Conservation (phyloP, 2,888 invertebrate genomes). For the Yponomeuta evonymella region DNA sequence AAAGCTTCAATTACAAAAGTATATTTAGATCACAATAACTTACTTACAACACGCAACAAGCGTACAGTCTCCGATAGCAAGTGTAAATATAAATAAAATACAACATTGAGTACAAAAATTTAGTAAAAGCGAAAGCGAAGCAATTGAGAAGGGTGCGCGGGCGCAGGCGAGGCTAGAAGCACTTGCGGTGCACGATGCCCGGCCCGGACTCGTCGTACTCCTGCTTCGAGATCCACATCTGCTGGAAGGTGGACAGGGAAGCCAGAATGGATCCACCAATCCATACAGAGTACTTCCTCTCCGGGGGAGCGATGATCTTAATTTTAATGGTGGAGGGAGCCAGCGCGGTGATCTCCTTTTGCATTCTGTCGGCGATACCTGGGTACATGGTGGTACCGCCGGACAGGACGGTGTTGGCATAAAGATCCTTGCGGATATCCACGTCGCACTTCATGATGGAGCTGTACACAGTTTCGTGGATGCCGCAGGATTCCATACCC, state of each 20-base stretch:
- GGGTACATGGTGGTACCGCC: slow-evolving; percentile 94
- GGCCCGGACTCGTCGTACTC: slow-evolving; percentile 93
- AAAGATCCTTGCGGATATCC: slow-evolving; percentile 95
- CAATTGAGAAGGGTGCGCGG: slow-evolving; percentile 4
- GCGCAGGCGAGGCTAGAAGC: slow-evolving; percentile 68
- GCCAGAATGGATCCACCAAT: slow-evolving; percentile 93
- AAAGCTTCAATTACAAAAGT: slow-evolving; percentile 26
- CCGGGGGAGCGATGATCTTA: slow-evolving; percentile 95
- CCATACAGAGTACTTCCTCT: slow-evolving; percentile 94
- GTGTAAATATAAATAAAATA: slow-evolving; percentile 35
- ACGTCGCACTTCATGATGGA: slow-evolving; percentile 98
- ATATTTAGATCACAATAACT: slow-evolving; percentile 28
- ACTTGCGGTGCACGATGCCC: slow-evolving; percentile 84
- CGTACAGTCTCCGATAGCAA: slow-evolving; percentile 40
- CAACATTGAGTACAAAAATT: slow-evolving; percentile 32
- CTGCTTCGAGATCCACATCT: slow-evolving; percentile 95
- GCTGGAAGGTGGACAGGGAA: slow-evolving; percentile 92
- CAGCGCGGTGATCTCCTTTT: slow-evolving; percentile 92
- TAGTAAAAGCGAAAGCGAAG: slow-evolving; percentile 30
- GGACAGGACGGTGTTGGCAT: slow-evolving; percentile 94
- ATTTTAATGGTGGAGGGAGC: slow-evolving; percentile 96
- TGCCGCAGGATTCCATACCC: slow-evolving; percentile 94
- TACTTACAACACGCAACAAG: slow-evolving; percentile 34
- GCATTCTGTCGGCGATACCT: slow-evolving; percentile 93
- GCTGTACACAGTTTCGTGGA: slow-evolving; percentile 97